Conservation (phyloP, 2,113 vertebrate species). For the Salminus brasiliensis region DNA sequence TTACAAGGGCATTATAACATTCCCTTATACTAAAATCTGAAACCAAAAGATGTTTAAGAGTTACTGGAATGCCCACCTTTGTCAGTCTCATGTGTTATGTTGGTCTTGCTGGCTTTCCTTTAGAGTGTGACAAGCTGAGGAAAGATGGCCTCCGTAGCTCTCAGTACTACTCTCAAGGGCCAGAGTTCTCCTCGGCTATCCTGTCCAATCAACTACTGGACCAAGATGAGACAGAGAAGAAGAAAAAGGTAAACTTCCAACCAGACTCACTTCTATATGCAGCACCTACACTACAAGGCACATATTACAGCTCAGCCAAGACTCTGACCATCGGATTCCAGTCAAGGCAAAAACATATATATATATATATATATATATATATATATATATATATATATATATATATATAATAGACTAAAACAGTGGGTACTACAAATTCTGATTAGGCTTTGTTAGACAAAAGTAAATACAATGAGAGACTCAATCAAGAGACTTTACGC, state of each 20-base stretch:
- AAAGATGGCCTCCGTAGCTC: conserved; percentile 84
- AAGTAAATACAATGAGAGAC: too few relatives aligned
- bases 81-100: conserved; percentile 26
- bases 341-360: neutral
- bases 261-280: too few relatives aligned
- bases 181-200: conserved; percentile 73
- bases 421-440: too few relatives aligned
- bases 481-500: too few relatives aligned
- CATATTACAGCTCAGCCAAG: neutral
- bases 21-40: too few relatives aligned
- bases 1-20: too few relatives aligned
- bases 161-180: conserved; percentile 81
- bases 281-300: too few relatives aligned
- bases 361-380: neutral
- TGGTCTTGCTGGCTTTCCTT: conserved; percentile 43
- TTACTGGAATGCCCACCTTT: neutral
- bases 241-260: conserved; percentile 80
- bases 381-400: neutral
- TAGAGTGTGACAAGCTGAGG: conserved; percentile 86
- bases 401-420: too few relatives aligned
- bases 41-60: neutral
- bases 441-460: too few relatives aligned
- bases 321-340: neutral
- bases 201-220: conserved; percentile 76
- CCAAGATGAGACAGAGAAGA: conserved; percentile 76